These are phyloP conservation scores for Synaphobranchus kaupii DNA, from an alignment of 2,797 vertebrate species.

Conservation along the genomic window DNA sequence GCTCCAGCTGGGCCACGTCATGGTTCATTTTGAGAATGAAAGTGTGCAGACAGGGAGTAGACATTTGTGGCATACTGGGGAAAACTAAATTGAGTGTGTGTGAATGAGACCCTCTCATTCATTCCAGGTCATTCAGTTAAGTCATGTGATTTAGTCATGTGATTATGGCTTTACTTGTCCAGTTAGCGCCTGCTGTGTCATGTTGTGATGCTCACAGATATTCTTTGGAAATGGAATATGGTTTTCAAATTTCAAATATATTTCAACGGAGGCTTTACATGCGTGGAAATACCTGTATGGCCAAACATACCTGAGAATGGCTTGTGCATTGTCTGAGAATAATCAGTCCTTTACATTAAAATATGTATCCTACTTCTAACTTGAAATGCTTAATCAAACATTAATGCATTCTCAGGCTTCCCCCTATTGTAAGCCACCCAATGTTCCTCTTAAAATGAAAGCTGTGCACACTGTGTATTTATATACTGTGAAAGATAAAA, in stretches of 20 bases:
- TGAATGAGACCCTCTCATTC: neutral
- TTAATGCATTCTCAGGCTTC: neutral
- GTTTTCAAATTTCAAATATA: neutral
- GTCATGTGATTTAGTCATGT: conserved; percentile 2
- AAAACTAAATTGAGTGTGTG: neutral
- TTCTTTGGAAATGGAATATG: neutral
- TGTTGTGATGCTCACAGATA: neutral
- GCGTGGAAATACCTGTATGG: neutral
- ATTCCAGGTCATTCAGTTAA: neutral
- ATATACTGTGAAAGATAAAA: neutral
- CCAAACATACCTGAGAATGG: neutral
- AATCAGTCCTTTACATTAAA: neutral
- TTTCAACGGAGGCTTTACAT: neutral
- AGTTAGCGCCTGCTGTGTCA: neutral
- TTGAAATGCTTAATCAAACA: neutral
- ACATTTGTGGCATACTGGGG: neutral
- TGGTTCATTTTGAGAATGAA: neutral
- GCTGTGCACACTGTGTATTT: neutral
- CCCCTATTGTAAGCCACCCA: neutral
- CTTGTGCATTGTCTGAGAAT: neutral
- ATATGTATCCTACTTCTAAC: neutral
- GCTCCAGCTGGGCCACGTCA: neutral
- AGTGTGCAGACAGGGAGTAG: neutral
- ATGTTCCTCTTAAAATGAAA: neutral
- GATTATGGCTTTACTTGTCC: neutral